A percentile compares a stretch with the other conserved stretches of the same genome.
phyloP scores from a whole-genome alignment of 2,888 invertebrate species.

The Unio pictorum region DNA sequence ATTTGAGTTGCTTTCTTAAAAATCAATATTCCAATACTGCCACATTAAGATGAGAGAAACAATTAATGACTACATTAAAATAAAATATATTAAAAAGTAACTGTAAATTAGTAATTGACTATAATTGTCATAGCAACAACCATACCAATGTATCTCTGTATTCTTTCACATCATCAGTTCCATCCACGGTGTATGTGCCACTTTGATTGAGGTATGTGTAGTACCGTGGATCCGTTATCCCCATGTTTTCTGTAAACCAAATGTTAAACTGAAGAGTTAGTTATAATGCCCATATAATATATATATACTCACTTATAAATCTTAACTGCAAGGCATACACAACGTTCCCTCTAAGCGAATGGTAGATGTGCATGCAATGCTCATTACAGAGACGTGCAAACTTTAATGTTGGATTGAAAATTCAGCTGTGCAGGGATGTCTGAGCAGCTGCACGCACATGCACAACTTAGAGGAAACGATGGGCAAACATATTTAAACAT shows the following conservation, averaged over 20 bases:
- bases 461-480: too few species aligned
- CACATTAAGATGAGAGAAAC: not conserved
- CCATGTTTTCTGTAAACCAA: constrained; percentile 74
- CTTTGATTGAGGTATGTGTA: constrained; percentile 78
- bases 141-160: constrained; percentile 78
- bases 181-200: constrained; percentile 77
- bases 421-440: too few species aligned
- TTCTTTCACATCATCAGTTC: constrained; percentile 78
- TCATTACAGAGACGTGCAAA: too few species aligned
- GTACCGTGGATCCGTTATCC: constrained; percentile 76
- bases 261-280: not conserved
- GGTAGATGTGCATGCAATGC: too few species aligned
- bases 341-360: too few species aligned
- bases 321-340: too few species aligned
- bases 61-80: not conserved
- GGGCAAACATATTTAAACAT: too few species aligned
- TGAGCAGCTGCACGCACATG: too few species aligned
- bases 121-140: too few species aligned
- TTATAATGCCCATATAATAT: not conserved
- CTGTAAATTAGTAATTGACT: too few species aligned
- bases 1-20: too few species aligned
- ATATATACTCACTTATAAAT: not conserved
- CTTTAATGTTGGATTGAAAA: too few species aligned
- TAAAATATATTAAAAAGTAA: not conserved
- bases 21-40: not conserved